Percentiles rank a stretch among this genome's conserved stretches.
Conservation (phyloP, 2,113 vertebrate species). For the Chinchilla lanigera region DNA sequence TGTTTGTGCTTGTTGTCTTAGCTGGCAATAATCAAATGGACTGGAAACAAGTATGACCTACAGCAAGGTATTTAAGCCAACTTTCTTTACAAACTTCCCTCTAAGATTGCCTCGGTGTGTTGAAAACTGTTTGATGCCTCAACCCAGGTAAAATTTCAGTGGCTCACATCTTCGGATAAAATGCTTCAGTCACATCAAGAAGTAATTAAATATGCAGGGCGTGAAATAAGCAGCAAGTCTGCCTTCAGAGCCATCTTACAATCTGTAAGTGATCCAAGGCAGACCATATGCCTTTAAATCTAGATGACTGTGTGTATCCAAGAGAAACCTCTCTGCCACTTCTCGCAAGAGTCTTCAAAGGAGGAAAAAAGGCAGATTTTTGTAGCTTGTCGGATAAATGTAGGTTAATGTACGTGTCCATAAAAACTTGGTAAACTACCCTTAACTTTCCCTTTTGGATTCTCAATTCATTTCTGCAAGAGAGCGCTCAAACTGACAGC, state of each 20-base stretch:
- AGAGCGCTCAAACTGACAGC: constrained; percentile 8
- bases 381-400: constrained; percentile 46
- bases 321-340: constrained; percentile 68
- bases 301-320: constrained; percentile 62
- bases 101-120: constrained; percentile 42
- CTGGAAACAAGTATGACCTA: constrained; percentile 44
- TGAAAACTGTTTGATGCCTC: constrained; percentile 59
- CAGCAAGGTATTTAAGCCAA: constrained; percentile 25
- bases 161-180: constrained; percentile 46
- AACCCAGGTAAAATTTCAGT: constrained; percentile 43
- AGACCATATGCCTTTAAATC: constrained; percentile 66
- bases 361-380: background rate
- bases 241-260: constrained; percentile 72
- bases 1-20: background rate
- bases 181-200: constrained; percentile 62
- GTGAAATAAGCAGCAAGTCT: constrained; percentile 76
- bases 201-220: constrained; percentile 71
- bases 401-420: constrained; percentile 25
- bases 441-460: constrained; percentile 9
- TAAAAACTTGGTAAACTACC: background rate
- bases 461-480: background rate
- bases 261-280: constrained; percentile 62
- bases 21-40: background rate
- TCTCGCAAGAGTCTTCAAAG: constrained; percentile 52
- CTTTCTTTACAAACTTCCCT: constrained; percentile 44